These are phyloP conservation scores for Hedychridium roseum DNA, from an alignment of 2,888 invertebrate genomes.

Conservation along the genomic window DNA sequence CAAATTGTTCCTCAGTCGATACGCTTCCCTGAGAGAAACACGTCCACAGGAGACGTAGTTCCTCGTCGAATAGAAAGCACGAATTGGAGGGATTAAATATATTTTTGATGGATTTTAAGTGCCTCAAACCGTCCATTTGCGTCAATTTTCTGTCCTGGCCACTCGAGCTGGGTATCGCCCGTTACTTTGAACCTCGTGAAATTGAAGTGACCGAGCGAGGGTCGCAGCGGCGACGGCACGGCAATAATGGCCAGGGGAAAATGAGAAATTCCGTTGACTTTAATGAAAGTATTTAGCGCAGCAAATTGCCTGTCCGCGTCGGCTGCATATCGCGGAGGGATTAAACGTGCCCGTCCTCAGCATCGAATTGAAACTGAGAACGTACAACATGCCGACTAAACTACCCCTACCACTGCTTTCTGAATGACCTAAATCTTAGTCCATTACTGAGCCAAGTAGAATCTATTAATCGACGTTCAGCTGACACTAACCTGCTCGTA, in stretches of 20 bases:
- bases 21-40: too few relatives aligned
- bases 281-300: slow-evolving; percentile 50
- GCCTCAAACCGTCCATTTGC: neutral
- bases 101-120: neutral
- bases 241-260: slow-evolving; percentile 33
- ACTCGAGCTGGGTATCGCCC: slow-evolving; percentile 1
- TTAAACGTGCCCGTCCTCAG: neutral
- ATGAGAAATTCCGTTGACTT: slow-evolving; percentile 44
- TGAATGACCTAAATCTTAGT: too few relatives aligned
- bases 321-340: too few relatives aligned
- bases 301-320: slow-evolving; percentile 33
- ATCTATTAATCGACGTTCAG: too few relatives aligned
- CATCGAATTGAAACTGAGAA: neutral
- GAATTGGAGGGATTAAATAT: too few relatives aligned
- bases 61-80: too few relatives aligned
- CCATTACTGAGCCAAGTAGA: too few relatives aligned
- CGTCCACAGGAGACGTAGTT: too few relatives aligned
- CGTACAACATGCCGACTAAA: too few relatives aligned
- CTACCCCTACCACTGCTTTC: too few relatives aligned
- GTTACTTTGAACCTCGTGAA: slow-evolving; percentile 17
- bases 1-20: too few relatives aligned
- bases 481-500: slow-evolving; percentile 89
- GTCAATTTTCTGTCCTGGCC: slow-evolving; percentile 4
- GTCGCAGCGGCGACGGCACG: slow-evolving; percentile 8
- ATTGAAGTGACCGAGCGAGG: slow-evolving; percentile 25